Evolutionary conservation across 1,140 invertebrate species (phyloP).

Genomic region (Sinella curviseta): DNA sequence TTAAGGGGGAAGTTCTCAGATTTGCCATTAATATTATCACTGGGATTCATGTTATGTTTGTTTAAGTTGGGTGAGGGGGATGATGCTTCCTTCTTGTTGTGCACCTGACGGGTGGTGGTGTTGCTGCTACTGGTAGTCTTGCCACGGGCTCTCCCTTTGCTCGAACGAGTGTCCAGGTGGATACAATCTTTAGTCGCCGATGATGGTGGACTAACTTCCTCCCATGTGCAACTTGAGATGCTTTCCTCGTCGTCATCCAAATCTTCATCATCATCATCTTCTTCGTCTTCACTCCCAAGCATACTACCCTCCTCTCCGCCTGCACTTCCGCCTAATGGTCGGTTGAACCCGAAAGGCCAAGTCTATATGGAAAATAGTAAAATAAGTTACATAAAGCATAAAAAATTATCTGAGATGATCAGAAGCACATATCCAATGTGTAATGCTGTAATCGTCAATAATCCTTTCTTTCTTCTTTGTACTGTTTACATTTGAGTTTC

Average conservation of each 20-base stretch:
- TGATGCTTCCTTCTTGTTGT: not conserved
- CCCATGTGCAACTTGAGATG: constrained; percentile 40
- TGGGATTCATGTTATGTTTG: not conserved
- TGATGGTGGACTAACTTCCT: constrained; percentile 32
- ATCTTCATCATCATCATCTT: not conserved
- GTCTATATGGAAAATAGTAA: constrained; percentile 31
- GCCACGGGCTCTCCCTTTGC: not conserved
- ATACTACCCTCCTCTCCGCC: constrained; percentile 33
- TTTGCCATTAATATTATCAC: not conserved
- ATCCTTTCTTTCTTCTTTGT: too few relatives aligned
- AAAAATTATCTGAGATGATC: too few relatives aligned
- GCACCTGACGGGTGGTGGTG: not conserved
- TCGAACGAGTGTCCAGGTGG: constrained; percentile 43
- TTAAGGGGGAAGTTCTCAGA: not conserved
- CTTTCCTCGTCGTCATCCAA: constrained; percentile 35
- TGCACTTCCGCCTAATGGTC: constrained; percentile 36
- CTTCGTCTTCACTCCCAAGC: constrained; percentile 19
- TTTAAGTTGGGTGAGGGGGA: not conserved
- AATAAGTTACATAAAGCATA: too few relatives aligned
- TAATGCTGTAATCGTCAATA: too few relatives aligned
- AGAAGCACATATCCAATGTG: too few relatives aligned
- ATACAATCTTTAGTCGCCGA: constrained; percentile 45
- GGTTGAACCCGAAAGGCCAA: constrained; percentile 48
- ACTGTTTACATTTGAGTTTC: too few relatives aligned
- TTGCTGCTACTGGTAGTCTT: not conserved